Conservation (phyloP, 2,797 vertebrate genomes). For the Anguilla pacifica region DNA sequence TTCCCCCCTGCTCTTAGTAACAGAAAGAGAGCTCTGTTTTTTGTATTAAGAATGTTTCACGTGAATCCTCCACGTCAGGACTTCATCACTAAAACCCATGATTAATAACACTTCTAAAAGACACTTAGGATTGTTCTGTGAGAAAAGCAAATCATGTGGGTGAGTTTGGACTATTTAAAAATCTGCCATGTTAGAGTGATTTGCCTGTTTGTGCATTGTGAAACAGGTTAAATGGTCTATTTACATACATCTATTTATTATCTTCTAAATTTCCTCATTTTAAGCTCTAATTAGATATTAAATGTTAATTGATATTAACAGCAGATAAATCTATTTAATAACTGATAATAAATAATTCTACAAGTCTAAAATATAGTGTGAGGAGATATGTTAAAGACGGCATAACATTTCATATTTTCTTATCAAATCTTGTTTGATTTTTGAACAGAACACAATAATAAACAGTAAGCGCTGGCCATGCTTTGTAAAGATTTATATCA, state of each 20-base stretch:
- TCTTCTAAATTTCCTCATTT: neutral
- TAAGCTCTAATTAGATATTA: neutral
- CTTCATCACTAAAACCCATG: neutral
- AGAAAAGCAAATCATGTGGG: neutral
- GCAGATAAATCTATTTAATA: neutral
- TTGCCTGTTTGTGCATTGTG: neutral
- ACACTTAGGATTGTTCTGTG: neutral
- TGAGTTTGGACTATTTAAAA: neutral
- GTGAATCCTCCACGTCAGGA: neutral
- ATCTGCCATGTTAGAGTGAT: neutral
- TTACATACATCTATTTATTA: neutral
- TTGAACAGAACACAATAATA: neutral
- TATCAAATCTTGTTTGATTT: neutral
- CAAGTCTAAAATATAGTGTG: neutral
- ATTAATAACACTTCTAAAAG: neutral
- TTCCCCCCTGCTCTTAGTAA: neutral
- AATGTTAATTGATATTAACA: neutral
- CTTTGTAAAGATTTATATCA: slow-evolving; percentile 9
- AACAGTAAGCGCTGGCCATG: neutral
- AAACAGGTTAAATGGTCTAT: neutral
- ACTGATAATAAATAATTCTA: neutral
- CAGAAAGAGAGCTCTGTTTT: neutral
- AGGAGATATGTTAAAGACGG: neutral
- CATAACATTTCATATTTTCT: neutral
- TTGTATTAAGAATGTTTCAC: neutral